These are phyloP conservation scores for Diarsia dahlii DNA, from an alignment of 2,888 invertebrate species.

Conservation along the genomic window DNA sequence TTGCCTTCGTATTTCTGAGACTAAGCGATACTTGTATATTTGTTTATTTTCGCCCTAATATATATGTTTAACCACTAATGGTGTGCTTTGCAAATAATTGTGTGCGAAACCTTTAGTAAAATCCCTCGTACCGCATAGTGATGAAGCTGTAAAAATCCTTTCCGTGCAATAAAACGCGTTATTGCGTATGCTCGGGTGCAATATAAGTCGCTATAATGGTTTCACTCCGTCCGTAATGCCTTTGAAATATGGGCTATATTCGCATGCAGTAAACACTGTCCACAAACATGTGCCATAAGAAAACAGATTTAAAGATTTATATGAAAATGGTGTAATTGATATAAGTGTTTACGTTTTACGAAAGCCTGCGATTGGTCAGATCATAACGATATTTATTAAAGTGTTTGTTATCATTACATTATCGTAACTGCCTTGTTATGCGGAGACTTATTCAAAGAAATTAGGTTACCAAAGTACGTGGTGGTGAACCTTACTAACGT, in stretches of 20 bases:
- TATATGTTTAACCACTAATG: conserved; percentile 2
- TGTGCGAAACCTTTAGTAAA: conserved; percentile 32
- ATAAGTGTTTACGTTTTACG: conserved; percentile 61
- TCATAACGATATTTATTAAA: conserved; percentile 64
- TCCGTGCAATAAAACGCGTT: conserved; percentile 54
- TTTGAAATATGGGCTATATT: conserved; percentile 40
- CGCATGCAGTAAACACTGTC: conserved; percentile 60
- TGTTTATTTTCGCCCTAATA: conserved; percentile 23
- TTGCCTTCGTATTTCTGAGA: conserved; percentile 25
- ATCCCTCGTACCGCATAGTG: conserved; percentile 24
- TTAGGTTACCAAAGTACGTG: conserved; percentile 34
- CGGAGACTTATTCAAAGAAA: conserved; percentile 20
- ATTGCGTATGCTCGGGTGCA: conserved; percentile 53
- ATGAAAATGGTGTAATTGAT: conserved; percentile 58
- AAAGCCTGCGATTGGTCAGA: conserved; percentile 78
- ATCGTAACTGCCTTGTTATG: conserved; percentile 60
- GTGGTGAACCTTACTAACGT: conserved; percentile 12
- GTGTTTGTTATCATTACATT: conserved; percentile 59
- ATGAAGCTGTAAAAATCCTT: conserved; percentile 43
- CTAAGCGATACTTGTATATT: conserved; percentile 10
- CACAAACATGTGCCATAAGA: conserved; percentile 56
- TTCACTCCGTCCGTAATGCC: conserved; percentile 41
- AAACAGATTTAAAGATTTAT: conserved; percentile 47
- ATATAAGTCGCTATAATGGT: conserved; percentile 33
- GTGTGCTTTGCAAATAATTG: conserved; percentile 30